Base-by-base conservation (phyloP, 2,113 vertebrate species). In the Vireo altiloquus region DNA sequence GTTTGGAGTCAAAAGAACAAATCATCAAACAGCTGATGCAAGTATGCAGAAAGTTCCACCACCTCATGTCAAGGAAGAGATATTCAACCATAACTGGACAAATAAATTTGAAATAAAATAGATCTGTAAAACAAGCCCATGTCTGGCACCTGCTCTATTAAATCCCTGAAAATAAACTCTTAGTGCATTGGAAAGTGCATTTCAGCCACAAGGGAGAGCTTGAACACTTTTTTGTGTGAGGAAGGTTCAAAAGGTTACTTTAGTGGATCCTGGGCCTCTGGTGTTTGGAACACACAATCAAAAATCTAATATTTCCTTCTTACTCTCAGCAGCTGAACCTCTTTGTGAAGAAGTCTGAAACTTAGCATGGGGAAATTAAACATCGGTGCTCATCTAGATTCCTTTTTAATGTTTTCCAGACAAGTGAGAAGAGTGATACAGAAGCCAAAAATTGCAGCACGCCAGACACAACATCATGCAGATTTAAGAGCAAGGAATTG, bases 221-320 rank as follows among this genome's bases (percentile, higher is more conserved):
- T 83, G 33, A 44, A 46, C 76, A 88, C 66, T 87, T 96, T 96
- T 89, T 21, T 56, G 23, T 3, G 5, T 17, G 42, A 89, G 33
- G 23, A 78, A 85, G 46, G 90, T 92, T 96, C 88, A 65, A 44
- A 80, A 71, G 92, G 87, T 96, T 76, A 79, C 28, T 39, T 39
- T 31, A 75, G 49, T 52, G 47, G 79, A 94, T 78, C 83, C 68
- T 35, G 33, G 69, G 76, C 49, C 65, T 95, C 92, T 35, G 6
- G 72, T 82, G 76, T 82, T 81, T 23, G 24, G 66, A 39, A 72
- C 19, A 96, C 89, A 92, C 91, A 97, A 97, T 96, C 92, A 96
- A 95, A 96, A 96, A 94, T 86, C 92, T 96, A 95, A 94, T 94
- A 97, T 90, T 94, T 77, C 50, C 71, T 74, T 94, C 87, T 59